These are phyloP conservation scores for Ommatoiulus sabulosus DNA, from an alignment of 2,888 invertebrate genomes.

Conservation along the genomic window DNA sequence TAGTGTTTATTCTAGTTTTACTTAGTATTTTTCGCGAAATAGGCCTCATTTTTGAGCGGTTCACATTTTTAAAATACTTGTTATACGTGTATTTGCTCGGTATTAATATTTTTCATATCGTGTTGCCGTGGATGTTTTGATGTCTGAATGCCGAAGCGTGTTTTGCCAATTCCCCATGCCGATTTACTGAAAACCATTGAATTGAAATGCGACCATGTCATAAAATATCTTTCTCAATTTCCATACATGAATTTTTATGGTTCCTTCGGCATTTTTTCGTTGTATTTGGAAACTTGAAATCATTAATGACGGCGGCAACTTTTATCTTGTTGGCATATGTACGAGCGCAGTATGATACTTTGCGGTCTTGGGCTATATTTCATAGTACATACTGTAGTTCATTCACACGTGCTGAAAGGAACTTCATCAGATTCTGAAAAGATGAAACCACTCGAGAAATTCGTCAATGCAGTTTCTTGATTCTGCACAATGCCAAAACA, in stretches of 20 bases:
- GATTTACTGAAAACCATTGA: not conserved
- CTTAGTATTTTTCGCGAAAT: too few relatives aligned
- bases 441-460: not conserved
- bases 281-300: not conserved
- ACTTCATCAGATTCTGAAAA: not conserved
- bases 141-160: not conserved
- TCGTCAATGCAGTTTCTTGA: not conserved
- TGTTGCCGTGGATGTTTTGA: not conserved
- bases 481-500: not conserved
- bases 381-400: not conserved
- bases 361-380: not conserved
- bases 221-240: not conserved
- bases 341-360: not conserved
- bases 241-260: constrained; percentile 3
- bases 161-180: not conserved
- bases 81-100: not conserved
- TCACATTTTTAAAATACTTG: too few relatives aligned
- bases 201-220: not conserved
- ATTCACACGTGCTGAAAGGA: not conserved
- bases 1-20: too few relatives aligned
- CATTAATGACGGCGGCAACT: not conserved
- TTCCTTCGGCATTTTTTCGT: not conserved
- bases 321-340: not conserved
- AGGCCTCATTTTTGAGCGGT: too few relatives aligned
- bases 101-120: not conserved